Evolutionary conservation across 2,888 invertebrate genomes (phyloP), one percentile per base, ranked within the genome.

Genomic region (Resseliella maxima): DNA sequence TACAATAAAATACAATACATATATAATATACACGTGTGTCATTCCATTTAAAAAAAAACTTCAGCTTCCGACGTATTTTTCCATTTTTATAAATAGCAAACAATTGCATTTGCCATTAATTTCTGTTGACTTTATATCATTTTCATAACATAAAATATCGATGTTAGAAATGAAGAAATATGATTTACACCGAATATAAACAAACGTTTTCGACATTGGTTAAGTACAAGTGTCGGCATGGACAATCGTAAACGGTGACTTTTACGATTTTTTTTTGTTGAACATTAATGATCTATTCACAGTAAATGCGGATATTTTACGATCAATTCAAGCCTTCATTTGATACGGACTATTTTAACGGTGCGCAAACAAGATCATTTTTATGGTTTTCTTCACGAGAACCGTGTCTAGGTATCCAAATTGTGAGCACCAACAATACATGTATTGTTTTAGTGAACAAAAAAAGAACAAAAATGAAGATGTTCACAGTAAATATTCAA

Each of bases 211-310:
- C 6, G 18, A 81, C 81, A 36, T 1, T 18, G 81, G 36, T 21
- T 24, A 12, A 83, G 24, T 72, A 12, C 35, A 35, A 35, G 72
- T 83, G n/a, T 83, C 83, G 24, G 38, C 38, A 38, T 83, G 83
- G 38, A 83, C 36, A 21, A 83, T 83, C 83, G 83, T 83, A 83
- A 83, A 83, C n/a, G 83, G 5, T 72, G 72, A 83, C 38, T 83
- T 83, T 83, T 83, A 83, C 83, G 83, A 83, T 83, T 36, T 59
- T 81, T 83, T 72, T 83, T 83, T 38, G 83, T 83, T 83, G 21
- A 38, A 38, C 83, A 72, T 72, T 72, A 72, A 72, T 72, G 72
- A 72, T 72, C 72, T 72, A 72, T 72, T 72, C 72, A 72, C 31
- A 31, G 35, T 72, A 72, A 72, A 72, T 72, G 72, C 72, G 15